Conservation (phyloP, 2,113 vertebrate species). For the Leptocoma aspasia region DNA sequence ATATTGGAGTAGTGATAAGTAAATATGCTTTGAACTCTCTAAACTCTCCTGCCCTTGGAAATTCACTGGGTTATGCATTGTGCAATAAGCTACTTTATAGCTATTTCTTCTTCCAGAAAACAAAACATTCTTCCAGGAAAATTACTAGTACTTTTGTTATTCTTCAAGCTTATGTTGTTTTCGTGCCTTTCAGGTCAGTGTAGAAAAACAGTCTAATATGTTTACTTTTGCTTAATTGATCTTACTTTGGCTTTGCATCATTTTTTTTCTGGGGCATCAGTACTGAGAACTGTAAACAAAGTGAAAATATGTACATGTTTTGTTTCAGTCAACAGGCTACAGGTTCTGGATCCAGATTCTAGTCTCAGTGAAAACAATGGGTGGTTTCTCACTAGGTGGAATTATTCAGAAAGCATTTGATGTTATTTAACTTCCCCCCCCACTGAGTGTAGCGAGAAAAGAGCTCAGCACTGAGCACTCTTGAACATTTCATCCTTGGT, state of each 20-base stretch:
- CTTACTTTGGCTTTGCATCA: not conserved
- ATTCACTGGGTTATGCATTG: not conserved
- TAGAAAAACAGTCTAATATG: not conserved
- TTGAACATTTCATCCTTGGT: not conserved
- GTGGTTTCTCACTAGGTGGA: not conserved
- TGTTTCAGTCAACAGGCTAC: not conserved
- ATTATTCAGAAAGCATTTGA: not conserved
- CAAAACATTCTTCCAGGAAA: not conserved
- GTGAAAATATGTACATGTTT: not conserved
- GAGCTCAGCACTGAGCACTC: not conserved
- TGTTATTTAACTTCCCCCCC: not conserved
- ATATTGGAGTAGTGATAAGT: not conserved
- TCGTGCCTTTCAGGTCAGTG: not conserved
- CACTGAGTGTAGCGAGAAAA: not conserved
- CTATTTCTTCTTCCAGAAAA: not conserved
- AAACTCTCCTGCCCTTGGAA: not conserved
- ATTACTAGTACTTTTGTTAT: not conserved
- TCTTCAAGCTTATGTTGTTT: not conserved
- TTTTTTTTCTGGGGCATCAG: not conserved
- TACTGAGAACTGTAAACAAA: conserved; percentile 8
- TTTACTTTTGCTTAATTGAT: conserved; percentile 9
- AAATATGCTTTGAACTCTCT: not conserved
- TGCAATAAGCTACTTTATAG: not conserved
- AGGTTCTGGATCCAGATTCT: not conserved
- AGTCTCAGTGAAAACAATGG: not conserved